phyloP scores from a whole-genome alignment of 2,888 invertebrate species.

The Spisula solida region DNA sequence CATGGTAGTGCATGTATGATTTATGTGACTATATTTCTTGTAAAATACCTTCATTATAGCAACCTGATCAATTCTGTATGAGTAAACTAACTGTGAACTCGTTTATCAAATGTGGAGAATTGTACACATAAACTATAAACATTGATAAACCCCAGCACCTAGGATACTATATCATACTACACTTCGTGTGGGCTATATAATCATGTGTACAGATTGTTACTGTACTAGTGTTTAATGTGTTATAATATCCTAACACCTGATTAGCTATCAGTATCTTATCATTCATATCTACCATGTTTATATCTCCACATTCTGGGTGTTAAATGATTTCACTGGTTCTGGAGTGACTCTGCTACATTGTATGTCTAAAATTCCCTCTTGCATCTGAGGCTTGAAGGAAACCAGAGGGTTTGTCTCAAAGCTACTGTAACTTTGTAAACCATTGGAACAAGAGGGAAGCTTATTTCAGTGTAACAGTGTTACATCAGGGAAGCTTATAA shows the following conservation, averaged over 20 bases:
- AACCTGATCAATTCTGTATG: not conserved
- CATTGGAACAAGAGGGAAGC: no score
- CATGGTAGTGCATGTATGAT: not conserved
- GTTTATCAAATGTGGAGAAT: not conserved
- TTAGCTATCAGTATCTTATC: not conserved
- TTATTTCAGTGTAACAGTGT: no score
- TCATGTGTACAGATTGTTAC: not conserved
- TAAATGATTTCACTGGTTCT: not conserved
- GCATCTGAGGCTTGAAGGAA: no score
- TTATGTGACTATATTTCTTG: not conserved
- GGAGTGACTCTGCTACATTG: not conserved
- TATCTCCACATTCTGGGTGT: no score
- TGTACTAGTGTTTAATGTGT: not conserved
- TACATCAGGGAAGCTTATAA: no score
- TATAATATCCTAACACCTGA: not conserved
- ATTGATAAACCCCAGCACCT: no score
- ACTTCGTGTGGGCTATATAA: no score
- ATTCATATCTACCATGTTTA: not conserved
- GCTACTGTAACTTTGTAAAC: no score
- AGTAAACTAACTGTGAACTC: not conserved
- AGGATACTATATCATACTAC: no score
- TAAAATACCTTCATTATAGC: not conserved
- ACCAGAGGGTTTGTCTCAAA: no score
- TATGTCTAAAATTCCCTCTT: not conserved
- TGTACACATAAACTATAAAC: not conserved